Percentiles rank a stretch among this genome's conserved stretches.
These are phyloP conservation scores for Pandion haliaetus DNA, from an alignment of 2,113 vertebrate species.

Conservation along the genomic window DNA sequence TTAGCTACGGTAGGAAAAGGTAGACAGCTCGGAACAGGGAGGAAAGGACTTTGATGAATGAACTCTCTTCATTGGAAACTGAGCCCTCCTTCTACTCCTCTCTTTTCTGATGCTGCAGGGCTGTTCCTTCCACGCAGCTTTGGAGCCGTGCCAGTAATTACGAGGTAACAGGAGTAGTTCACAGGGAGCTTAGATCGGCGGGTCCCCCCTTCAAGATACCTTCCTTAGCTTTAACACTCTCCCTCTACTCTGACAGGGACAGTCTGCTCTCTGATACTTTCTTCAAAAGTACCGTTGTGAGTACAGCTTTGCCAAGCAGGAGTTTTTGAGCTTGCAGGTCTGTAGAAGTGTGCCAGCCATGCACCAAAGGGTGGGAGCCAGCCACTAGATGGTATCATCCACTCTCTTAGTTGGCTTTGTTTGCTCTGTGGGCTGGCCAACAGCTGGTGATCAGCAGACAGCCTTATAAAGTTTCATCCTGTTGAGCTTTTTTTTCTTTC, in stretches of 20 bases:
- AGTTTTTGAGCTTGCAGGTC: neutral
- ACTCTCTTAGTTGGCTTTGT: neutral
- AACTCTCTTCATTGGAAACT: neutral
- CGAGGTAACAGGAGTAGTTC: neutral
- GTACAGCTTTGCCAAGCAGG: neutral
- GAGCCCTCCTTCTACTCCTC: neutral
- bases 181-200: neutral
- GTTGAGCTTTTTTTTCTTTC: neutral
- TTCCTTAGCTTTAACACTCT: neutral
- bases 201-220: neutral
- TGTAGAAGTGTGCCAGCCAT: accelerated
- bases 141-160: neutral
- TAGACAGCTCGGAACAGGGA: neutral
- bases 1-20: neutral
- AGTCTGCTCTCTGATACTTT: neutral
- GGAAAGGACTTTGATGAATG: neutral
- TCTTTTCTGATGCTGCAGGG: neutral
- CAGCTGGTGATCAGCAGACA: neutral
- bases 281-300: neutral
- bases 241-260: neutral
- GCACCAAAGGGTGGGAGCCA: neutral
- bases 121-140: neutral
- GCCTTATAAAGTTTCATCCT: neutral
- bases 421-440: neutral
- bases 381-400: neutral